These are phyloP conservation scores for Salvelinus alpinus DNA, from an alignment of 2,113 vertebrate species.

Conservation along the genomic window DNA sequence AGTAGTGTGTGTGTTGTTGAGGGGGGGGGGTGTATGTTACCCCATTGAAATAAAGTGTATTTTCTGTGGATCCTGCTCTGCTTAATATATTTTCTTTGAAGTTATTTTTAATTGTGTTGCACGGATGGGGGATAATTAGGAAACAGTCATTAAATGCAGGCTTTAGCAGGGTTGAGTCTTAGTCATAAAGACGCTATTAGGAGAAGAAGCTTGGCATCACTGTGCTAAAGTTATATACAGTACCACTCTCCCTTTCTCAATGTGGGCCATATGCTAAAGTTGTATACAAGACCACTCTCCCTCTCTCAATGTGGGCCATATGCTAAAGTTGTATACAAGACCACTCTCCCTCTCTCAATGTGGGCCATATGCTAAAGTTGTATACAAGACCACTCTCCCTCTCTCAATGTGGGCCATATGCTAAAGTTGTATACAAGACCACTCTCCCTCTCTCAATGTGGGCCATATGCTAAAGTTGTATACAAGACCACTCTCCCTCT, in stretches of 20 bases:
- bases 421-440: conserved; percentile 13
- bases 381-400: background rate
- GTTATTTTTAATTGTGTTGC: conserved; percentile 66
- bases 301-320: background rate
- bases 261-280: too few species aligned
- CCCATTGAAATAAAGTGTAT: conserved; percentile 15
- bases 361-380: conserved; percentile 9
- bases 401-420: background rate
- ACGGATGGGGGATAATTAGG: conserved; percentile 59
- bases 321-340: too few species aligned
- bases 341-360: too few species aligned
- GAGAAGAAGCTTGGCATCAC: conserved; percentile 43
- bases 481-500: background rate
- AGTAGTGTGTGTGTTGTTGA: background rate
- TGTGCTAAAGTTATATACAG: conserved; percentile 9
- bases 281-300: too few species aligned
- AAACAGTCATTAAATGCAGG: conserved; percentile 57
- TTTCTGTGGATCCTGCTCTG: conserved; percentile 29
- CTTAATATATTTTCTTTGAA: conserved; percentile 63
- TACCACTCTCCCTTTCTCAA: background rate
- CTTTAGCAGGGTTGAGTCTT: conserved; percentile 45
- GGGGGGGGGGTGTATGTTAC: conserved; percentile 5
- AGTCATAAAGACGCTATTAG: conserved; percentile 46
- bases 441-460: background rate
- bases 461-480: too few species aligned